Base-by-base conservation (phyloP, 1,140 invertebrate genomes). In the Brachionus rotundiformis region DNA sequence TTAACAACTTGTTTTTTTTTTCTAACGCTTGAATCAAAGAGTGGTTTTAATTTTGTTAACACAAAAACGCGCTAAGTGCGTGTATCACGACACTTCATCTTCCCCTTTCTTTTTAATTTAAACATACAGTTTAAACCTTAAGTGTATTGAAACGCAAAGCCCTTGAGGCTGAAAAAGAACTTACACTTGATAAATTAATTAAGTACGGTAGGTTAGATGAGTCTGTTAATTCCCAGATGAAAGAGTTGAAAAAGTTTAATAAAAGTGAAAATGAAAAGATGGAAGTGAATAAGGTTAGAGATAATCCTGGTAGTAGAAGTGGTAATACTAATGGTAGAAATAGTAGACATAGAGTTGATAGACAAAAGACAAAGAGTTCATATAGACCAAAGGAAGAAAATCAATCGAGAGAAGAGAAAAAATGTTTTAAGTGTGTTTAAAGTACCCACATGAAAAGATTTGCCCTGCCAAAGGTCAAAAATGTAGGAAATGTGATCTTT, bases 121-220 rank as follows among this genome's bases (percentile, higher is more conserved):
- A n/a, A n/a, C n/a, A n/a, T n/a, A n/a, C n/a, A n/a, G n/a, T n/a
- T n/a, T n/a, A n/a, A n/a, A n/a, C n/a, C n/a, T n/a, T n/a, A n/a
- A n/a, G n/a, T n/a, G 39, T 13, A 41, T 41, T 41, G 11, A 41
- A 41, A 41, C 63, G 63, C 10, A 68, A 33, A 33, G 63, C 63
- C 27, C n/a, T 68, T 13, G 63, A 68, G 33, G 63, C 63, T 33
- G 63, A 31, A 68, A 68, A 68, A 33, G 63, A 68, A 33, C 63
- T 68, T 3, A 68, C 63, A 16, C 27, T 68, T 8, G 63, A 68
- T 5, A 11, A 68, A 25, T 33, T 68, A 68, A 68, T 68, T 33
- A 36, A 68, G 29, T 31, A 68, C 16, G 63, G 63, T 11, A 68
- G 63, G 27, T 16, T 68, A 10, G 29, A 68, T 33, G 63, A 68